Percentiles rank a stretch among this genome's conserved stretches.
Conservation (phyloP, 2,113 vertebrate species). For the Pandion haliaetus region DNA sequence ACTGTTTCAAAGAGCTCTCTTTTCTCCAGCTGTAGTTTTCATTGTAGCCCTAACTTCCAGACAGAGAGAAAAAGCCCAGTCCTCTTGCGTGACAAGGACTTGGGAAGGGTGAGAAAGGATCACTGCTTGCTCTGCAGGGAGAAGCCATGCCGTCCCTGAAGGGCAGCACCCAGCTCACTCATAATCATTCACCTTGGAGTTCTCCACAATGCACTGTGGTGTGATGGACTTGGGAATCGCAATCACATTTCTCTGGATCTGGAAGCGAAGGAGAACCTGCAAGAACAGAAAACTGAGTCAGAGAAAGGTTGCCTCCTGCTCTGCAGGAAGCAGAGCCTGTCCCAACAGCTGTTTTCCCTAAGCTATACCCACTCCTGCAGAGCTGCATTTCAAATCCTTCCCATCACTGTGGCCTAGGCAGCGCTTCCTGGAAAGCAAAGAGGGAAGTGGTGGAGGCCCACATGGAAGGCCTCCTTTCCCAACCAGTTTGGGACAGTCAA, state of each 20-base stretch:
- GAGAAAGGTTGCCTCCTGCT: neutral
- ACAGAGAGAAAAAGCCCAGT: neutral
- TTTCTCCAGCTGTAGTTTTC: neutral
- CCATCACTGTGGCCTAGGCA: neutral
- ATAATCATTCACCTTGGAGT: conserved; percentile 77
- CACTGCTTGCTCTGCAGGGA: neutral
- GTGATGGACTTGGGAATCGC: conserved; percentile 91
- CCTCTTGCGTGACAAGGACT: neutral
- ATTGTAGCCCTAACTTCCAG: neutral
- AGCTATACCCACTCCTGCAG: neutral
- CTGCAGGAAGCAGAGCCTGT: neutral
- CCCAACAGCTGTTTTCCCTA: neutral
- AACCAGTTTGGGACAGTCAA: neutral
- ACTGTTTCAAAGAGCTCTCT: neutral
- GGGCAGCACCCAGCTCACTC: neutral
- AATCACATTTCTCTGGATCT: conserved; percentile 85
- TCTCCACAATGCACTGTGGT: conserved; percentile 85
- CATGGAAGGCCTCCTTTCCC: neutral
- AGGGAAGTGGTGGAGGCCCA: neutral
- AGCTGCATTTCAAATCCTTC: neutral
- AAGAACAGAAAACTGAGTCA: neutral
- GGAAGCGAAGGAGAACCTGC: conserved; percentile 90
- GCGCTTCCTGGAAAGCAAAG: neutral
- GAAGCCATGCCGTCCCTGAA: neutral
- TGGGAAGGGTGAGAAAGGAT: neutral